Percentiles rank a stretch among this genome's conserved stretches.
phyloP scores from a whole-genome alignment of 2,888 invertebrate genomes.

The Apotomis betuletana region DNA sequence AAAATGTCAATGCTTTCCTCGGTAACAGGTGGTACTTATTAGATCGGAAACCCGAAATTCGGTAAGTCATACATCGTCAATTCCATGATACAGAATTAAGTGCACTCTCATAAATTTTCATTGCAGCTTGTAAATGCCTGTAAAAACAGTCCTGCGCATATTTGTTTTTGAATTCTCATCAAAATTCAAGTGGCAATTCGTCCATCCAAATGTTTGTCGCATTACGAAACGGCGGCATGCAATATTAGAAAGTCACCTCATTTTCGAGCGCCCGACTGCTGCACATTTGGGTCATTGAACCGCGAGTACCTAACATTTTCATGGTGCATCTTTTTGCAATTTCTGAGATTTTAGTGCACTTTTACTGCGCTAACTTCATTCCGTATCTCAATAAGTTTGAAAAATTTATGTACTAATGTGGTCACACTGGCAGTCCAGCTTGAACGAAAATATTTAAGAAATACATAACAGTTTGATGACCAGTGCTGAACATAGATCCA shows the following conservation, averaged over 20 bases:
- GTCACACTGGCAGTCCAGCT: too few relatives aligned
- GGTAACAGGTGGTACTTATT: too few relatives aligned
- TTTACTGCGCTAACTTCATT: background rate
- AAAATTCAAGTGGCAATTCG: constrained; percentile 9
- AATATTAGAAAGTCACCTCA: constrained; percentile 76
- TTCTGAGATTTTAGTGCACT: background rate
- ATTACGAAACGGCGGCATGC: constrained; percentile 64
- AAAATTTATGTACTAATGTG: too few relatives aligned
- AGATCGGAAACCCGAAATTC: too few relatives aligned
- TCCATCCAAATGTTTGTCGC: constrained; percentile 14
- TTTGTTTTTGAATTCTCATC: constrained; percentile 5
- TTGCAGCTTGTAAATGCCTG: background rate
- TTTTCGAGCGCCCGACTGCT: constrained; percentile 66
- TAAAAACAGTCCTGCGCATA: background rate
- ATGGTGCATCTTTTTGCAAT: constrained; percentile 55
- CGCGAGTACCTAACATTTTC: constrained; percentile 55
- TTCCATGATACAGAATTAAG: too few relatives aligned
- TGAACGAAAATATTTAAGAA: too few relatives aligned
- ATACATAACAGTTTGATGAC: too few relatives aligned
- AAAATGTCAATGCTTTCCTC: too few relatives aligned
- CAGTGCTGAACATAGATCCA: too few relatives aligned
- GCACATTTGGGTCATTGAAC: constrained; percentile 77
- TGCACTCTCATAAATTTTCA: background rate
- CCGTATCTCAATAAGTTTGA: background rate
- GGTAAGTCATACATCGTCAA: too few relatives aligned